Base-by-base conservation (phyloP, 2,113 vertebrate species). In the Phainopepla nitens region DNA sequence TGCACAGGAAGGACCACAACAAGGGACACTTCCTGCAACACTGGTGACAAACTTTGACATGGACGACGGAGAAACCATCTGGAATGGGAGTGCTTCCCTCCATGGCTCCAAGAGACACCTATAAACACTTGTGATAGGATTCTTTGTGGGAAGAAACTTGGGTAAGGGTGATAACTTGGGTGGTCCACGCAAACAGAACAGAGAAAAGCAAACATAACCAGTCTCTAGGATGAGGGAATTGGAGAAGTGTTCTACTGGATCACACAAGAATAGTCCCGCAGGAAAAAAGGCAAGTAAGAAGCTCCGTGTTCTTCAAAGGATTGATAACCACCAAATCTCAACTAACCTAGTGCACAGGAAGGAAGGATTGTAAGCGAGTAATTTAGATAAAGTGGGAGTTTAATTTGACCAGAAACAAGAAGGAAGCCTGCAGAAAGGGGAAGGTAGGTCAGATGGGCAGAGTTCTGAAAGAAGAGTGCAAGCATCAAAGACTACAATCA, bases 211-310 rank as follows among this genome's bases (percentile, higher is more conserved):
- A 75, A 42, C 7, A 1, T 11, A 64, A 66, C 15, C 0, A 0
- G 28, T 47, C 44, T 31, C 35, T 39, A 31, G 13, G n/a, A 41
- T 11, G 11, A 82, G 6, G 20, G 33, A 42, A 76, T 1, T 3
- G 24, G 20, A 31, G 19, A 64, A 68, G 4, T 19, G 41, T 33
- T 78, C 4, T 2, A 11, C 14, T 61, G 29, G 17, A 44, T 68
- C 24, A 28, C 49, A 16, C 0, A 21, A 23, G 16, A 89, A 25
- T 3, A 68, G 35, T 10, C 16, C 1, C 0, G 10, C 10, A 35
- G 28, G 5, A 21, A 36, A 83, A 77, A 82, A n/a, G 3, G 17
- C 44, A 82, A 45, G 25, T 16, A 49, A 31, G 61, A 87, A 93
- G 35, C 24, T 78, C 33, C 36, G 47, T 0, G 1, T 8, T 85